phyloP scores from a whole-genome alignment of 2,888 invertebrate species.

The Andrena marginata region DNA sequence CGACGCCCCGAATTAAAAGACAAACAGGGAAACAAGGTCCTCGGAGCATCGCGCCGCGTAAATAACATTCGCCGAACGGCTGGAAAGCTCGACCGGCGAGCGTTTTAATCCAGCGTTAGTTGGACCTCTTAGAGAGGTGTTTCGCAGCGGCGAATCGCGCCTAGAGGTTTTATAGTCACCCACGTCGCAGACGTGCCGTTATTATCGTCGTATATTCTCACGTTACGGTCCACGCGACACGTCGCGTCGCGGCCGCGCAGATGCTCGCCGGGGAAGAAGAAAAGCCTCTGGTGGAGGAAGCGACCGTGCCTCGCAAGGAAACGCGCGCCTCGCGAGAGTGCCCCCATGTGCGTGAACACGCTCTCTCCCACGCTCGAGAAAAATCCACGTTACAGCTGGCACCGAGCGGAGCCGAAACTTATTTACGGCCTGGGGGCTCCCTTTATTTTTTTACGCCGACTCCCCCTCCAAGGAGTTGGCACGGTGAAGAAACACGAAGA shows the following conservation, averaged over 20 bases:
- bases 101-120: constrained; percentile 31
- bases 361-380: constrained; percentile 76
- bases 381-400: constrained; percentile 73
- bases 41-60: constrained; percentile 10
- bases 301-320: constrained; percentile 55
- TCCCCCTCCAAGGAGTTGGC: not conserved
- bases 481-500: not conserved
- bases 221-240: constrained; percentile 53
- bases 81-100: not conserved
- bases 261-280: constrained; percentile 46
- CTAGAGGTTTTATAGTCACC: constrained; percentile 60
- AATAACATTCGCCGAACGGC: constrained; percentile 13
- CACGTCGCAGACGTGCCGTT: constrained; percentile 58
- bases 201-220: constrained; percentile 60
- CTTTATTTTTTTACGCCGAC: constrained; percentile 14
- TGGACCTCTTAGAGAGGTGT: constrained; percentile 49
- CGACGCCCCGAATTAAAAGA: not conserved
- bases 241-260: constrained; percentile 36
- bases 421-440: constrained; percentile 36
- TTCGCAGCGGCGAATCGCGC: constrained; percentile 34
- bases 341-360: constrained; percentile 40
- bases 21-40: constrained; percentile 11
- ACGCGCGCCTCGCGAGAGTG: constrained; percentile 29
- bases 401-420: constrained; percentile 32
- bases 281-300: constrained; percentile 25